Conservation (phyloP, 2,888 invertebrate genomes). For the Troides helena region DNA sequence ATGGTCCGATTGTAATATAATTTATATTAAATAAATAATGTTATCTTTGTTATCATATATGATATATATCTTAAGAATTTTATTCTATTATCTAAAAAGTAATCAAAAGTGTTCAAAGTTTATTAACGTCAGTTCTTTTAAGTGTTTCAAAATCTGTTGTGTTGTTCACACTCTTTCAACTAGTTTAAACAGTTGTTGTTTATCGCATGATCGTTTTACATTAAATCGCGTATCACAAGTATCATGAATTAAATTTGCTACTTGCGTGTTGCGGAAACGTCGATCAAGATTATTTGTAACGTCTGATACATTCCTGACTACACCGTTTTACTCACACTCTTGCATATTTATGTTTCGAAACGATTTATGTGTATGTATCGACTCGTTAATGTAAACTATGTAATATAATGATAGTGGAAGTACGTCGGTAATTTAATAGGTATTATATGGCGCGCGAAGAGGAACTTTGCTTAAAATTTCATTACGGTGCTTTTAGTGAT, state of each 20-base stretch:
- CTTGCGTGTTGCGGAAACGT: slow-evolving; percentile 14
- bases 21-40: slow-evolving; percentile 2
- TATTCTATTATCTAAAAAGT: background rate
- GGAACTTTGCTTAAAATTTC: slow-evolving; percentile 48
- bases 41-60: slow-evolving; percentile 7
- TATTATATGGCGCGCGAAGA: slow-evolving; percentile 42
- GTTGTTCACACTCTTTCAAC: background rate
- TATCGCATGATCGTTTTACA: slow-evolving; percentile 10
- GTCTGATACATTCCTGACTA: slow-evolving; percentile 9
- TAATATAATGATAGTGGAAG: slow-evolving; percentile 4
- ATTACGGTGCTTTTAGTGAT: slow-evolving; percentile 63
- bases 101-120: background rate
- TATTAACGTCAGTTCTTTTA: background rate
- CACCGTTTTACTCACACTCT: slow-evolving; percentile 9
- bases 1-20: no score
- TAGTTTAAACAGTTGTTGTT: background rate
- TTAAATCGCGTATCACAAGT: slow-evolving; percentile 10
- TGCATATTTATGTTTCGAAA: slow-evolving; percentile 12
- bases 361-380: slow-evolving; percentile 8
- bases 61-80: no score
- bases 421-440: background rate
- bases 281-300: slow-evolving; percentile 9
- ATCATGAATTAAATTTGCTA: slow-evolving; percentile 19
- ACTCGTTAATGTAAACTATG: slow-evolving; percentile 4
- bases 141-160: background rate